These are phyloP conservation scores for Cisticola juncidis DNA, from an alignment of 2,113 vertebrate genomes.

Conservation along the genomic window DNA sequence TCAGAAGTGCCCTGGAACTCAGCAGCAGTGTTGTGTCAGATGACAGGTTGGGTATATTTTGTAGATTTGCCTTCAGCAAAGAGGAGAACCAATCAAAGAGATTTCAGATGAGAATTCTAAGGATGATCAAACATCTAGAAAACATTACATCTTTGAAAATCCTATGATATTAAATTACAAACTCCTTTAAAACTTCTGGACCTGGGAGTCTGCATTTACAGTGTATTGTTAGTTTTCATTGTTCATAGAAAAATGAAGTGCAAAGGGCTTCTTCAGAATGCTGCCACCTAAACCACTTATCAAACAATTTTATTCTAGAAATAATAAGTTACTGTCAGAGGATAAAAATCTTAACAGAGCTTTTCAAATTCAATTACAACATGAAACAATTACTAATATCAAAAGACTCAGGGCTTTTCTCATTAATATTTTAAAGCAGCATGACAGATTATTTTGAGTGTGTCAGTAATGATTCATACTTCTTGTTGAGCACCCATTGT, in stretches of 20 bases:
- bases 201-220: not conserved
- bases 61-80: not conserved
- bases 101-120: not conserved
- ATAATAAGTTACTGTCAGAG: conserved; percentile 15
- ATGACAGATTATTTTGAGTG: conserved; percentile 42
- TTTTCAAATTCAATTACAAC: conserved; percentile 65
- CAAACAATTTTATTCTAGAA: not conserved
- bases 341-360: conserved; percentile 48
- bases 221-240: not conserved
- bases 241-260: not conserved
- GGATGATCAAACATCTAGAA: not conserved
- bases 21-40: not conserved
- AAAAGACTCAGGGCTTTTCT: conserved; percentile 24
- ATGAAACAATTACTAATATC: conserved; percentile 12
- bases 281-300: not conserved
- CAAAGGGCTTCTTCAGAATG: not conserved
- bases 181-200: not conserved
- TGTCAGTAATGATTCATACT: conserved; percentile 24
- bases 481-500: not conserved
- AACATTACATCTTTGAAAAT: not conserved
- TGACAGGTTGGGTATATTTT: not conserved
- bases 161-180: not conserved
- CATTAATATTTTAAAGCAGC: conserved; percentile 16
- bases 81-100: not conserved
- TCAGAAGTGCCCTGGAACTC: not conserved